Percentiles rank a stretch among this genome's conserved stretches.
These are phyloP conservation scores for Henricia sp. DNA, from an alignment of 53 echinoderm and acorn worm species.

Conservation along the genomic window DNA sequence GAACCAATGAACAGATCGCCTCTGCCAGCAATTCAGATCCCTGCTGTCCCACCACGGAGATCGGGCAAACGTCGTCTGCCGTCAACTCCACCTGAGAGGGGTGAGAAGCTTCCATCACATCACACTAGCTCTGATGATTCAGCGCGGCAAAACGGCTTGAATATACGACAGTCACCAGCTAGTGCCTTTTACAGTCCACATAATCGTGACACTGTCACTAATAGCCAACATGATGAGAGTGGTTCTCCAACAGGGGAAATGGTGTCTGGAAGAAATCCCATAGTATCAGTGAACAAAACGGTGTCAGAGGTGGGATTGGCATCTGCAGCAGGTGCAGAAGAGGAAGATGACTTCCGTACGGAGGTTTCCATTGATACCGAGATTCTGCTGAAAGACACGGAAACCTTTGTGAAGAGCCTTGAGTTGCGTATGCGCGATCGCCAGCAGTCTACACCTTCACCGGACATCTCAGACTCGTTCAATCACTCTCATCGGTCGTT, in stretches of 20 bases:
- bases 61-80: slow-evolving; percentile 76
- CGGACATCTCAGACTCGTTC: slow-evolving; percentile 63
- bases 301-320: slow-evolving; percentile 44
- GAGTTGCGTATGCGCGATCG: slow-evolving; percentile 84
- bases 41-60: slow-evolving; percentile 41
- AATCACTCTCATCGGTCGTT: slow-evolving; percentile 69
- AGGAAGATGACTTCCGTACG: slow-evolving; percentile 24
- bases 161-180: slow-evolving; percentile 63
- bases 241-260: neutral
- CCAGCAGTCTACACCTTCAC: slow-evolving; percentile 66
- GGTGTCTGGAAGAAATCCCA: slow-evolving; percentile 12
- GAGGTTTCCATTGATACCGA: slow-evolving; percentile 89
- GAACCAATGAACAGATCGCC: slow-evolving; percentile 45
- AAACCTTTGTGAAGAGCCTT: slow-evolving; percentile 84
- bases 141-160: slow-evolving; percentile 67
- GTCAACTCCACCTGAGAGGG: slow-evolving; percentile 63
- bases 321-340: slow-evolving; percentile 6
- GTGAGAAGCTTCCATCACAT: slow-evolving; percentile 44
- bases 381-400: slow-evolving; percentile 90
- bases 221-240: slow-evolving; percentile 35
- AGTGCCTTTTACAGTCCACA: slow-evolving; percentile 84
- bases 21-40: slow-evolving; percentile 28
- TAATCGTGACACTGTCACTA: slow-evolving; percentile 16
- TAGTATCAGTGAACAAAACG: slow-evolving; percentile 32
- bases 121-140: slow-evolving; percentile 54